Base-by-base conservation (phyloP, 1,140 invertebrate species). In the Dendroctonus ponderosae region DNA sequence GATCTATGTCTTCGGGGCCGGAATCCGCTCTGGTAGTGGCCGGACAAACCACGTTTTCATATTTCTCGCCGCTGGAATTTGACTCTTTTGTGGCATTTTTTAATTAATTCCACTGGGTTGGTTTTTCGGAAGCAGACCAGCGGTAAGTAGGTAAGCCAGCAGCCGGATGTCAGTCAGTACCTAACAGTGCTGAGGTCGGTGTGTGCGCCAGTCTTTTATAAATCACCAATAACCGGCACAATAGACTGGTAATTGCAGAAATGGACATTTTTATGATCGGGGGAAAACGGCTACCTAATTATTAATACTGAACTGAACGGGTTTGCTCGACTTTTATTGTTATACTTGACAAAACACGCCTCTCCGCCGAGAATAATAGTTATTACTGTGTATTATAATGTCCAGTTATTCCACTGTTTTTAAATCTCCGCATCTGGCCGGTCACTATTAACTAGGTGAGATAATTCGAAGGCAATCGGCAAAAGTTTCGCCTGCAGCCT, bases 311-410 rank as follows among this genome's bases (percentile, higher is more conserved):
- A 63, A 63, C 41, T 12, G 50, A 63, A 63, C 61, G 61, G 58
- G 61, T 53, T 26, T 12, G 50, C 5, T 43, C 14, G 50, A 63
- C 52, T 63, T 63, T 63, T 63, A 63, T 63, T 63, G 61, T 63
- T 63, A 53, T 63, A 63, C 61, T 54, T 63, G 61, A 63, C 61
- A 63, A 63, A 63, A 54, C 61, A 63, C 61, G 61, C 61, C 61
- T 63, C 61, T 63, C 59, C 51, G 39, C 44, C 58, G 38, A 54
- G 61, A 63, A 63, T 63, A 63, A 63, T 63, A 54, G 61, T 54
- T 63, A 63, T 63, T 63, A 63, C 61, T 54, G 50, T 54, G 61
- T 38, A 63, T 26, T 26, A 26, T 63, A 63, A 63, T 63, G 51
- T 63, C 61, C 61, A 63, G 61, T 63, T 63, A 63, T 63, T 44